Conservation (phyloP, 2,888 invertebrate species). For the Arge pagana region DNA sequence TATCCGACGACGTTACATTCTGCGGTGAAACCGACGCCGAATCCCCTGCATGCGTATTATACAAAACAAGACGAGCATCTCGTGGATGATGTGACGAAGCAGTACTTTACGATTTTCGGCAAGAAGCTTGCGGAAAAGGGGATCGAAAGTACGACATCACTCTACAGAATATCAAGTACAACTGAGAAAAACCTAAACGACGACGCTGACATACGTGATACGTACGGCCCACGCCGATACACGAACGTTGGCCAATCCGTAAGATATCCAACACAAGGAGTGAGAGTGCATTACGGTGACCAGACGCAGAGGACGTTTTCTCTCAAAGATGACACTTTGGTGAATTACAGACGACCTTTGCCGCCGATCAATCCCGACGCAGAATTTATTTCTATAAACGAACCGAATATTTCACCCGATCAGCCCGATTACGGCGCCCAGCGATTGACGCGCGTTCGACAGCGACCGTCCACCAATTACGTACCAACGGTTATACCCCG, state of each 20-base stretch:
- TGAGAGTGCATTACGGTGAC: slow-evolving; percentile 64
- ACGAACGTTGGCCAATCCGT: slow-evolving; percentile 35
- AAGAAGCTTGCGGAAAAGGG: slow-evolving; percentile 66
- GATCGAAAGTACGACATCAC: slow-evolving; percentile 55
- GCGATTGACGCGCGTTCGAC: slow-evolving; percentile 28
- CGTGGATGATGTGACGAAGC: slow-evolving; percentile 74
- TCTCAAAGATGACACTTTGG: slow-evolving; percentile 69
- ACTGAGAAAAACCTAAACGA: slow-evolving; percentile 46
- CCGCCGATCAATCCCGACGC: slow-evolving; percentile 73
- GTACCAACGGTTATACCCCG: slow-evolving; percentile 45
- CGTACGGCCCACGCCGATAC: too few species aligned
- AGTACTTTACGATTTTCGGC: slow-evolving; percentile 76
- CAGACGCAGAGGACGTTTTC: slow-evolving; percentile 60
- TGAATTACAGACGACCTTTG: slow-evolving; percentile 72
- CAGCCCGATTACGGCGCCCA: slow-evolving; percentile 25
- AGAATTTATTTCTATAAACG: slow-evolving; percentile 63
- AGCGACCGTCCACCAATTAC: slow-evolving; percentile 19
- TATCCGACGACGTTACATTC: slow-evolving; percentile 35
- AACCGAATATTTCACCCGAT: slow-evolving; percentile 41
- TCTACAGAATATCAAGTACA: slow-evolving; percentile 47
- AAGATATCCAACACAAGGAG: slow-evolving; percentile 40
- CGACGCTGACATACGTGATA: slow-evolving; percentile 35
- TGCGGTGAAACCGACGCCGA: slow-evolving; percentile 58
- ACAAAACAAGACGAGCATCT: slow-evolving; percentile 70
- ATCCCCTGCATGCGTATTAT: slow-evolving; percentile 68